A percentile compares a stretch with the other conserved stretches of the same genome.
Conservation (phyloP, 1,140 invertebrate species). For the Dinoponera quadriceps region DNA sequence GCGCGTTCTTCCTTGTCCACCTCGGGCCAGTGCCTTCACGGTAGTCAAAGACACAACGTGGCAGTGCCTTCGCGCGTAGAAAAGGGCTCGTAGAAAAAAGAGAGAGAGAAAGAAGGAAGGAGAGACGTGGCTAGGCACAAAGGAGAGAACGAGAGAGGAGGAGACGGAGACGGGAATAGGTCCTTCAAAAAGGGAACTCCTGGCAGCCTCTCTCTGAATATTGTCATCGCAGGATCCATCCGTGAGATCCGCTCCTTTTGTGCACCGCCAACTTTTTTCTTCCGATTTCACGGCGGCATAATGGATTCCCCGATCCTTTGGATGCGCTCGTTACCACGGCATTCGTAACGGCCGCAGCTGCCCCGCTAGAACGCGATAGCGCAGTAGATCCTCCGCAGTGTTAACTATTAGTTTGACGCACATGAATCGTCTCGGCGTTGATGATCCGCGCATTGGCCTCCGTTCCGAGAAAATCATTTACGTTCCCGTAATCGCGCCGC, state of each 20-base stretch:
- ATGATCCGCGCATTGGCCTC: neutral
- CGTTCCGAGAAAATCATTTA: constrained; percentile 7
- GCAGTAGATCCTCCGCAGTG: constrained; percentile 25
- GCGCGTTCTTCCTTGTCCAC: constrained; percentile 23
- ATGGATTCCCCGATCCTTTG: constrained; percentile 82
- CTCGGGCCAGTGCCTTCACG: constrained; percentile 38
- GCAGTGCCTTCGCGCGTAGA: constrained; percentile 12
- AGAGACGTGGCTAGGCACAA: constrained; percentile 62
- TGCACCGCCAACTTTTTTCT: constrained; percentile 79
- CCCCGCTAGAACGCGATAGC: constrained; percentile 60
- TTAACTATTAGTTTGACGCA: constrained; percentile 36
- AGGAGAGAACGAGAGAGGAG: constrained; percentile 38
- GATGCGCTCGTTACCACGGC: constrained; percentile 84
- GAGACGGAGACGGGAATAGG: constrained; percentile 42
- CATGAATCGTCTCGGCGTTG: neutral
- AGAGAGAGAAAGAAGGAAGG: constrained; percentile 23
- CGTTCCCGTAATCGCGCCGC: neutral
- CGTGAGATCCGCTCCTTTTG: constrained; percentile 82
- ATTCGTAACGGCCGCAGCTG: constrained; percentile 84
- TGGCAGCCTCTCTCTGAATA: constrained; percentile 80
- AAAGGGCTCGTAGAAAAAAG: constrained; percentile 40
- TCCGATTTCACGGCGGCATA: constrained; percentile 83
- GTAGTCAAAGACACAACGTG: constrained; percentile 19
- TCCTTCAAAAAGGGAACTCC: constrained; percentile 64
- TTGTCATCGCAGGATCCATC: constrained; percentile 82